Conservation (phyloP, 2,797 vertebrate species). For the Limnodromus scolopaceus region DNA sequence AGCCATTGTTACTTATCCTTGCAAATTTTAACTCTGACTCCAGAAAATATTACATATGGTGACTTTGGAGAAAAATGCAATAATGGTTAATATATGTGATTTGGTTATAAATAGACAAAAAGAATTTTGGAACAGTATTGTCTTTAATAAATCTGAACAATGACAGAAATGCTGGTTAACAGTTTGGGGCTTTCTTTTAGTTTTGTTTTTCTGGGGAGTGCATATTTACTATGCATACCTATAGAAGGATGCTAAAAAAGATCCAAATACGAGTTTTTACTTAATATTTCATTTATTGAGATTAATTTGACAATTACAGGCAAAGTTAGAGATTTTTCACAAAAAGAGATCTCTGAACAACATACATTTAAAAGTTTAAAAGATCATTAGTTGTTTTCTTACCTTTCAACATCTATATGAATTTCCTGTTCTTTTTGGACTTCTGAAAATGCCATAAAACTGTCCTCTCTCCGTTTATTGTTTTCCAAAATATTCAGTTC, state of each 20-base stretch:
- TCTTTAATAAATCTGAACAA: background rate
- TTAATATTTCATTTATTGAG: background rate
- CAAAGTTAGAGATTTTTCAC: background rate
- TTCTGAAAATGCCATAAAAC: background rate
- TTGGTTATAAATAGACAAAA: background rate
- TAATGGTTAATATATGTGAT: background rate
- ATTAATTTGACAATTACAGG: background rate
- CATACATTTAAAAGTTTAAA: background rate
- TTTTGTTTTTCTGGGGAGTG: background rate
- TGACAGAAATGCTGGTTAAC: background rate
- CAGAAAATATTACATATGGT: background rate
- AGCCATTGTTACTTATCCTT: background rate
- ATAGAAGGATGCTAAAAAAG: background rate
- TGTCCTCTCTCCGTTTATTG: background rate
- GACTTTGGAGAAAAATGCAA: background rate
- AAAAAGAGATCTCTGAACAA: background rate
- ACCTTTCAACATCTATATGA: background rate
- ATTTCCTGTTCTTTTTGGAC: background rate
- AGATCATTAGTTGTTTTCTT: background rate
- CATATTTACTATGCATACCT: background rate
- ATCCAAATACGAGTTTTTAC: background rate
- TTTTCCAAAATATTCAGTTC: background rate
- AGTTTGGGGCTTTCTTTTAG: background rate
- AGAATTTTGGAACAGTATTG: background rate
- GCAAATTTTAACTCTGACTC: background rate